phyloP scores from a whole-genome alignment of 1,140 invertebrate species.

The Bombus consobrinus region DNA sequence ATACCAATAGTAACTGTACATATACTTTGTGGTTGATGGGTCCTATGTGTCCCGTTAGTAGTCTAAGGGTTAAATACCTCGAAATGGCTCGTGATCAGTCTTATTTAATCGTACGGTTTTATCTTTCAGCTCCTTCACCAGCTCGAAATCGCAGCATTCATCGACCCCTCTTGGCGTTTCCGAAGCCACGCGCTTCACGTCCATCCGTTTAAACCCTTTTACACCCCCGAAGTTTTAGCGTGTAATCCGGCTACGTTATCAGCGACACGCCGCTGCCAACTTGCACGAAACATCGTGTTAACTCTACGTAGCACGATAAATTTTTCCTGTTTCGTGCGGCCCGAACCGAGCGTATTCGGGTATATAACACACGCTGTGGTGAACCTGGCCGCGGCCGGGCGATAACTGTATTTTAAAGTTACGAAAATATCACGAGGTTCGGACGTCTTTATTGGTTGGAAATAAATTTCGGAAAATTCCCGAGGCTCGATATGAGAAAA shows the following conservation, averaged over 20 bases:
- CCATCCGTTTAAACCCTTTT: constrained; percentile 15
- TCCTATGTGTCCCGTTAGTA: background rate
- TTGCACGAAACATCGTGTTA: constrained; percentile 46
- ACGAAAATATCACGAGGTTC: background rate
- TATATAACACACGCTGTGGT: background rate
- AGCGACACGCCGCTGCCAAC: constrained; percentile 9
- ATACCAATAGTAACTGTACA: background rate
- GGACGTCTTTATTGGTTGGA: background rate
- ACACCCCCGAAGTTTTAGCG: constrained; percentile 16
- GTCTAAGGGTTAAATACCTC: background rate
- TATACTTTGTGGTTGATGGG: background rate
- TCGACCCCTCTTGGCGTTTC: constrained; percentile 2
- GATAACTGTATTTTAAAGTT: constrained; percentile 14
- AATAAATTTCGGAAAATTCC: background rate
- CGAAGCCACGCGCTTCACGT: background rate
- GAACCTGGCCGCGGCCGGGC: too few relatives aligned
- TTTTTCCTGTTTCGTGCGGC: constrained; percentile 32
- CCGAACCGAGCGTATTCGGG: background rate
- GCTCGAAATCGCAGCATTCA: background rate
- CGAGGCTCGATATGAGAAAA: background rate
- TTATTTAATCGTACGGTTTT: constrained; percentile 20
- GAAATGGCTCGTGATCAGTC: constrained; percentile 10
- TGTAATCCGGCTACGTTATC: constrained; percentile 33
- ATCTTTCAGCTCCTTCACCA: background rate
- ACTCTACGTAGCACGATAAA: constrained; percentile 22